These are phyloP conservation scores for Erethizon dorsatum DNA, from an alignment of 2,797 vertebrate genomes.

Conservation along the genomic window DNA sequence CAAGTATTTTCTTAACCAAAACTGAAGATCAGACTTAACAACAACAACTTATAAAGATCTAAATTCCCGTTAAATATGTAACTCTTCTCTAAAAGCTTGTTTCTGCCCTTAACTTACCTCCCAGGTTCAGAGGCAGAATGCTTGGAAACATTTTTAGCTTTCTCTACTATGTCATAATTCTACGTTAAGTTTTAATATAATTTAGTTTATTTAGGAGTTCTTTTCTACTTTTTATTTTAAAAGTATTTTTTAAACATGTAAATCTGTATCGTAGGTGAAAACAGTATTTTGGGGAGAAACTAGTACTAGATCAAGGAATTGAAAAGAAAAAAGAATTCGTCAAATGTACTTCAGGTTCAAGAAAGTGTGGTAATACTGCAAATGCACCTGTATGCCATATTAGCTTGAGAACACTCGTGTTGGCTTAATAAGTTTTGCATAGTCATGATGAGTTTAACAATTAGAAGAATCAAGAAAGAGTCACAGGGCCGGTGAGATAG, in stretches of 20 bases:
- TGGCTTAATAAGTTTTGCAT: not conserved
- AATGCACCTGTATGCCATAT: not conserved
- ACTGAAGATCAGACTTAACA: slow-evolving; percentile 61
- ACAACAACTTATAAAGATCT: slow-evolving; percentile 56
- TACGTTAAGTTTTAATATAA: not conserved
- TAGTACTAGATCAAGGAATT: not conserved
- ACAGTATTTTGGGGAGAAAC: not conserved
- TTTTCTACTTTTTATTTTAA: slow-evolving; percentile 55
- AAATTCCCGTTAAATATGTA: slow-evolving; percentile 61
- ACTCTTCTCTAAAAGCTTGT: slow-evolving; percentile 57
- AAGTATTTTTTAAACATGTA: not conserved
- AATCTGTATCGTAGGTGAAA: not conserved
- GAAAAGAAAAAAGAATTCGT: not conserved
- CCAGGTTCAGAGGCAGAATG: not conserved
- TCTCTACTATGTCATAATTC: not conserved
- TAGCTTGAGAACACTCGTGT: not conserved
- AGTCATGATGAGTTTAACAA: not conserved
- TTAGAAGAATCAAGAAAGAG: slow-evolving; percentile 10
- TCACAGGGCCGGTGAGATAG: not conserved
- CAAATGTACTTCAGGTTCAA: not conserved
- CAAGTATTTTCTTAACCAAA: not conserved
- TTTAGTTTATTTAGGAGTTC: slow-evolving; percentile 18
- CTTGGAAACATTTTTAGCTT: not conserved
- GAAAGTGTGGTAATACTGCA: not conserved
- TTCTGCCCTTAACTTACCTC: not conserved